These are phyloP conservation scores for Latrodectus geometricus DNA, from an alignment of 1,140 invertebrate genomes.

Conservation along the genomic window DNA sequence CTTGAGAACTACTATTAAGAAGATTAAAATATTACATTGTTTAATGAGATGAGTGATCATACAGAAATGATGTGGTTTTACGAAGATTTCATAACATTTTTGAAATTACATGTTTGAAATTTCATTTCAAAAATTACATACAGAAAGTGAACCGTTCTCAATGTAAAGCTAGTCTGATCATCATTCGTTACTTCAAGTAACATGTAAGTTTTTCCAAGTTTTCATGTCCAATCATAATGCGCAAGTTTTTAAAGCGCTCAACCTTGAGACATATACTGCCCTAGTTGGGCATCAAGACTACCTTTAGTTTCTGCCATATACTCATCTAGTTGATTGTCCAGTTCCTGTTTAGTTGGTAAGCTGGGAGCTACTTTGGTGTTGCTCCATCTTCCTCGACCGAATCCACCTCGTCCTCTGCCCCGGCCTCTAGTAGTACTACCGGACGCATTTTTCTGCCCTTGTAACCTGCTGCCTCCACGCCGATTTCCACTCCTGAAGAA, in stretches of 20 bases:
- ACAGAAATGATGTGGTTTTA: no score
- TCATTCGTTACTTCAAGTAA: background rate
- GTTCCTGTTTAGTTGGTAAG: conserved; percentile 71
- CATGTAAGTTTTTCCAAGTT: conserved; percentile 4
- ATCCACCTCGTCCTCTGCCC: conserved; percentile 56
- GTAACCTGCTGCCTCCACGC: background rate
- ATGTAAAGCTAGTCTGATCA: background rate
- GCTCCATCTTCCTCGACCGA: conserved; percentile 62
- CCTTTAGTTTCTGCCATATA: conserved; percentile 75
- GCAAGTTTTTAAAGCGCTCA: conserved; percentile 4
- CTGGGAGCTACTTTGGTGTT: background rate
- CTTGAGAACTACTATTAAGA: no score
- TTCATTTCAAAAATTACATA: background rate
- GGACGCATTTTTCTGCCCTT: background rate
- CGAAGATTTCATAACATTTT: no score
- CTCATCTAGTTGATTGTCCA: conserved; percentile 74
- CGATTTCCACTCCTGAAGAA: conserved; percentile 36
- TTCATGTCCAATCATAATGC: background rate
- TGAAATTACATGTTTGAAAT: no score
- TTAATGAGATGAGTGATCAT: no score
- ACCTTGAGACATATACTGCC: conserved; percentile 74
- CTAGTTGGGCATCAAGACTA: conserved; percentile 73
- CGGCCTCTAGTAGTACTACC: conserved; percentile 9
- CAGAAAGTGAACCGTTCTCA: background rate
- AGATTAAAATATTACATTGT: no score